These are phyloP conservation scores for Ctenosaura bakeri DNA, from an alignment of 2,797 vertebrate genomes.

Conservation along the genomic window DNA sequence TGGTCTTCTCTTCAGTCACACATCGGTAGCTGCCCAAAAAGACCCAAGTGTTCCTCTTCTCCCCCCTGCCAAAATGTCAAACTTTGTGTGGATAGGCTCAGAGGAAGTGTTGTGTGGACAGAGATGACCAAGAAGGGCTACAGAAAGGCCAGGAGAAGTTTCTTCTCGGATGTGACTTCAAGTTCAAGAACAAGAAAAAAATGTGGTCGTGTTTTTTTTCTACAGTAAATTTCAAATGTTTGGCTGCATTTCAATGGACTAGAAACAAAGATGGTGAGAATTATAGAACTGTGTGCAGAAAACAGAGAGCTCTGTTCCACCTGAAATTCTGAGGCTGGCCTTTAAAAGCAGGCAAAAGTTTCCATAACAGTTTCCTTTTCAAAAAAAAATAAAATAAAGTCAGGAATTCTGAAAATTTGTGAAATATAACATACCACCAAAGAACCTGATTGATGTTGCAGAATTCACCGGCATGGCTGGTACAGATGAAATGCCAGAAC, in stretches of 20 bases:
- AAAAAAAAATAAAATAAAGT: constrained; percentile 33
- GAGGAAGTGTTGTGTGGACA: neutral
- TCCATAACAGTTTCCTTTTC: constrained; percentile 63
- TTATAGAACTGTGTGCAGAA: constrained; percentile 73
- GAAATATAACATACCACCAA: constrained; percentile 49
- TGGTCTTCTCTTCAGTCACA: too few relatives aligned
- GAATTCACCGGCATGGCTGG: constrained; percentile 43
- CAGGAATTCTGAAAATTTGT: constrained; percentile 61
- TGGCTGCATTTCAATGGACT: constrained; percentile 48
- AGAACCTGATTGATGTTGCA: neutral
- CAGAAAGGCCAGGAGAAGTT: constrained; percentile 36
- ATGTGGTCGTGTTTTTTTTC: constrained; percentile 30
- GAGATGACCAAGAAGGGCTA: neutral
- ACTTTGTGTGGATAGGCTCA: neutral
- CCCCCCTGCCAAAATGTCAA: neutral
- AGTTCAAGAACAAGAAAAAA: constrained; percentile 8
- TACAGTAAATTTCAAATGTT: constrained; percentile 57
- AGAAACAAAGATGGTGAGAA: constrained; percentile 69
- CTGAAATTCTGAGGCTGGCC: constrained; percentile 62
- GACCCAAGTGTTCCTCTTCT: neutral
- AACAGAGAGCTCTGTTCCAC: constrained; percentile 63
- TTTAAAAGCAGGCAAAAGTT: constrained; percentile 62
- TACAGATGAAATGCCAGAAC: constrained; percentile 13
- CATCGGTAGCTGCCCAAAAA: too few relatives aligned
- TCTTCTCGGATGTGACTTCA: constrained; percentile 28